Conservation (phyloP, 2,888 invertebrate genomes). For the Adela reaumurella region DNA sequence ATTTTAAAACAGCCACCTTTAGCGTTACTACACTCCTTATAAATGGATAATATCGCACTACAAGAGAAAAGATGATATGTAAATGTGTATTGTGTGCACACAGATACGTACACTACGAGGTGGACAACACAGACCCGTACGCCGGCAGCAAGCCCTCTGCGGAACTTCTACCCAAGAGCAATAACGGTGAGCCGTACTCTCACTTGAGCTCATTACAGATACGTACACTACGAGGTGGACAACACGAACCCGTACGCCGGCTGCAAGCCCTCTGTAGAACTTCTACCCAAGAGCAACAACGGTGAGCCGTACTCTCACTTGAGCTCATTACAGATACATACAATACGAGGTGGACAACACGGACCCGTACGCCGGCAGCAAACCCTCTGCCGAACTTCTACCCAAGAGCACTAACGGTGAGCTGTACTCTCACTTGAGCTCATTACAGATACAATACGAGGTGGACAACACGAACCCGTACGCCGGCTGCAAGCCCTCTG, state of each 20-base stretch:
- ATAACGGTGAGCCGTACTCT: slow-evolving; percentile 24
- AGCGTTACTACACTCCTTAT: no score
- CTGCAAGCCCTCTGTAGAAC: slow-evolving; percentile 26
- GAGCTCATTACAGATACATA: slow-evolving; percentile 55
- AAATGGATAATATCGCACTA: no score
- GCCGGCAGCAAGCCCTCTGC: slow-evolving; percentile 26
- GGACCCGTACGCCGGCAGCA: slow-evolving; percentile 37
- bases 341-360: slow-evolving; percentile 93
- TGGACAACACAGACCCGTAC: slow-evolving; percentile 68
- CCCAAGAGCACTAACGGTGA: slow-evolving; percentile 33
- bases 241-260: slow-evolving; percentile 52
- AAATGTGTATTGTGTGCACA: no score
- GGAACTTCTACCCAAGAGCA: slow-evolving; percentile 25
- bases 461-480: slow-evolving; percentile 72
- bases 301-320: slow-evolving; percentile 18
- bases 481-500: slow-evolving; percentile 26
- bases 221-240: slow-evolving; percentile 98
- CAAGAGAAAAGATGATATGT: no score
- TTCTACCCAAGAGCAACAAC: slow-evolving; percentile 27
- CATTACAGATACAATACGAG: slow-evolving; percentile 90
- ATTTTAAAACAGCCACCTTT: no score
- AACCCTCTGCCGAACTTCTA: slow-evolving; percentile 25
- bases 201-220: slow-evolving; percentile 59
- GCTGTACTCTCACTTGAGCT: background rate
- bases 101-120: slow-evolving; percentile 99